Evolutionary conservation across 2,888 invertebrate species (phyloP).

Genomic region (Ormyrus pomaceus): DNA sequence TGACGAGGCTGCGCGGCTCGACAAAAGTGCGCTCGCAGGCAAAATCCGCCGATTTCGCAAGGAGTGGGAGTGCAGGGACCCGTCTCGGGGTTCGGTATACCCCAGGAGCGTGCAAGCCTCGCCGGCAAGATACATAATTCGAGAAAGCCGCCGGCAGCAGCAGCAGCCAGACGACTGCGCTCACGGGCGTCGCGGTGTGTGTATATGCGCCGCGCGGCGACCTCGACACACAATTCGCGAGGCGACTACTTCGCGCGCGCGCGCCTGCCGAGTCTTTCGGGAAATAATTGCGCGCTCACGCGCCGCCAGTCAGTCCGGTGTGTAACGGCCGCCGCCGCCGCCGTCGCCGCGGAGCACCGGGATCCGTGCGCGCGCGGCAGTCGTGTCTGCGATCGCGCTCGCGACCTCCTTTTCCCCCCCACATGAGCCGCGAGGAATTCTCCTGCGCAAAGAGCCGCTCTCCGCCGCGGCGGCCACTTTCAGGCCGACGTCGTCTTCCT

Average conservation of each 20-base stretch:
- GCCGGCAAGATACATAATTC: conserved; percentile 13
- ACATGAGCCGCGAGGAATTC: too few species aligned
- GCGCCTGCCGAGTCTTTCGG: conserved; percentile 48
- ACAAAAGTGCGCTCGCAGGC: too few species aligned
- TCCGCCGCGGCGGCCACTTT: not conserved
- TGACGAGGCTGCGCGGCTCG: too few species aligned
- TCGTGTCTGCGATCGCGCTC: conserved; percentile 49
- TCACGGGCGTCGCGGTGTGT: too few species aligned
- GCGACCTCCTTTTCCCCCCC: conserved; percentile 53
- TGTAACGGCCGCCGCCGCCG: conserved; percentile 28
- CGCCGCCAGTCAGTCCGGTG: conserved; percentile 6
- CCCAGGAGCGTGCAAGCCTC: too few species aligned
- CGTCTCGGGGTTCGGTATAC: too few species aligned
- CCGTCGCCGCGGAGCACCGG: conserved; percentile 28
- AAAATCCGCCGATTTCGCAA: too few species aligned
- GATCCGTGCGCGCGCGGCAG: not conserved
- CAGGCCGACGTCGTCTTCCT: not conserved
- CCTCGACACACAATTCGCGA: conserved; percentile 59
- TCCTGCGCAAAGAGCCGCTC: not conserved
- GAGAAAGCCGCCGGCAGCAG: conserved; percentile 46
- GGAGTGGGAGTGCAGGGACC: too few species aligned
- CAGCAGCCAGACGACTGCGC: not conserved
- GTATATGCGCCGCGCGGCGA: conserved; percentile 17
- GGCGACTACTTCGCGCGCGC: conserved; percentile 46
- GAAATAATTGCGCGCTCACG: conserved; percentile 55